Evolutionary conservation across 2,113 vertebrate genomes (phyloP).

Genomic region (Thinocorus orbignyianus): DNA sequence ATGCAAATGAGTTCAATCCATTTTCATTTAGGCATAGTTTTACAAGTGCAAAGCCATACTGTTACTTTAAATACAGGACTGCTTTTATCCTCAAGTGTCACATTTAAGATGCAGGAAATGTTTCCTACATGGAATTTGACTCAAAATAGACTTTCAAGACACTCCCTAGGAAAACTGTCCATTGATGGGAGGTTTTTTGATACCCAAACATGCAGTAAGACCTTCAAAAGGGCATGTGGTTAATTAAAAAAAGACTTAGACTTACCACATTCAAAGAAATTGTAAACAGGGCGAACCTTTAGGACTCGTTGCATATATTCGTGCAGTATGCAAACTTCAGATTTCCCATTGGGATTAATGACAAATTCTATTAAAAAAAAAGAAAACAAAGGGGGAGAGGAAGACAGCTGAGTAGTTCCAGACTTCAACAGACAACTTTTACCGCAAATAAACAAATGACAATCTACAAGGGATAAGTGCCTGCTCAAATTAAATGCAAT

Average conservation of each 20-base stretch:
- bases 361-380: conserved; percentile 86
- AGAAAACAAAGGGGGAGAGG: background rate
- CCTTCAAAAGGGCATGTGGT: background rate
- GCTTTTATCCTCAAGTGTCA: background rate
- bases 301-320: conserved; percentile 99
- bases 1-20: background rate
- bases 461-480: background rate
- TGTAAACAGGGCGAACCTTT: conserved; percentile 99
- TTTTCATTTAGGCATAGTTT: background rate
- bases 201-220: background rate
- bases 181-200: too few relatives aligned
- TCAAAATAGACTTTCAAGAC: background rate
- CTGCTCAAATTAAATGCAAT: background rate
- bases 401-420: background rate
- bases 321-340: conserved; percentile 98
- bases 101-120: background rate
- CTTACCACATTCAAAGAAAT: conserved; percentile 99
- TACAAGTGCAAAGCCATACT: background rate
- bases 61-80: background rate
- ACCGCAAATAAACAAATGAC: background rate
- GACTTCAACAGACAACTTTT: background rate
- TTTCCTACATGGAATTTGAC: background rate
- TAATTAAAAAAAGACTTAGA: background rate
- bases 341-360: conserved; percentile 98
- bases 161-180: background rate